phyloP scores from a whole-genome alignment of 2,888 invertebrate species.

The Phyllotreta cruciferae region DNA sequence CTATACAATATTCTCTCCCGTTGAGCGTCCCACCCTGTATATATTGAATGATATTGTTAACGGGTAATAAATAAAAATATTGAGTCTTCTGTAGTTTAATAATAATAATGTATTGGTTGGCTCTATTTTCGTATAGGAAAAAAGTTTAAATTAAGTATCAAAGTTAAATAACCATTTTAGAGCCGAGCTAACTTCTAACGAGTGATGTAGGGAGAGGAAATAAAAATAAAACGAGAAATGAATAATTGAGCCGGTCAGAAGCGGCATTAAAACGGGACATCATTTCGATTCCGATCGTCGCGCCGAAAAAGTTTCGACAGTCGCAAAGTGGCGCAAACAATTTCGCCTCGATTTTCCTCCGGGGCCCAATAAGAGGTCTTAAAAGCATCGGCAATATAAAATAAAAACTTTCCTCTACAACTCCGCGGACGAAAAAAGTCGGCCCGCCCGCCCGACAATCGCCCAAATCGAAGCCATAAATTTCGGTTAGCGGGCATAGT shows the following conservation, averaged over 20 bases:
- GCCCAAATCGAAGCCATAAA: slow-evolving; percentile 44
- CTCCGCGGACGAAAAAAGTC: slow-evolving; percentile 24
- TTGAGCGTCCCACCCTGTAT: no score
- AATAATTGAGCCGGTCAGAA: slow-evolving; percentile 3
- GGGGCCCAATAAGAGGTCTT: slow-evolving; percentile 24
- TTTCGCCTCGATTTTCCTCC: slow-evolving; percentile 20
- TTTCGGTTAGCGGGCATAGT: slow-evolving; percentile 42
- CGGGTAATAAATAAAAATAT: no score
- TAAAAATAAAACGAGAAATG: slow-evolving; percentile 5
- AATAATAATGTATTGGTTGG: background rate
- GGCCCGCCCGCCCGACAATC: slow-evolving; percentile 34
- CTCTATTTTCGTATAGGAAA: background rate
- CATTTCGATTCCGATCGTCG: slow-evolving; percentile 15
- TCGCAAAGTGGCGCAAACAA: slow-evolving; percentile 23
- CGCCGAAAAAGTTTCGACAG: slow-evolving; percentile 22
- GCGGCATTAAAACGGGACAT: slow-evolving; percentile 3
- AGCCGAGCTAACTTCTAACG: background rate
- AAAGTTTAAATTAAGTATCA: background rate
- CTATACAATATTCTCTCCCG: no score
- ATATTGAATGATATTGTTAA: no score
- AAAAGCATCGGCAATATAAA: slow-evolving; percentile 34
- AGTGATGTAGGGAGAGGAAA: background rate
- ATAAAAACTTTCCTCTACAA: slow-evolving; percentile 34
- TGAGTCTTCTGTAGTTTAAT: no score
- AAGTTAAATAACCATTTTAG: slow-evolving; percentile 6